Percentiles rank a stretch among this genome's conserved stretches.
These are phyloP conservation scores for Philonicus albiceps DNA, from an alignment of 2,888 invertebrate genomes.

Conservation along the genomic window DNA sequence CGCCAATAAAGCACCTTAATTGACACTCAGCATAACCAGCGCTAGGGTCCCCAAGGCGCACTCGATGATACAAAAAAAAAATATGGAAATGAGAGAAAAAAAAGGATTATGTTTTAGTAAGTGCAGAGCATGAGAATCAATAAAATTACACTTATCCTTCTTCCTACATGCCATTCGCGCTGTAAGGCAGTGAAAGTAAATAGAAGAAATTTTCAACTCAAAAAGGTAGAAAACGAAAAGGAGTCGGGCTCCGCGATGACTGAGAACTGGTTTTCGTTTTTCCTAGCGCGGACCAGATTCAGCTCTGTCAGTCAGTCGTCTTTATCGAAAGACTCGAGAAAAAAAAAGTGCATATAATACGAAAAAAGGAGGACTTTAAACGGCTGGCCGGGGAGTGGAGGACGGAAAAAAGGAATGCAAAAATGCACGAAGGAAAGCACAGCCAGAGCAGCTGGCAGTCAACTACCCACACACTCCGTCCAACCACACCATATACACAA, in stretches of 20 bases:
- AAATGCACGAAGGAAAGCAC: slow-evolving; percentile 23
- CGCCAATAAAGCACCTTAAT: not conserved
- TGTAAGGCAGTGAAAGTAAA: slow-evolving; percentile 19
- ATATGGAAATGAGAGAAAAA: not conserved
- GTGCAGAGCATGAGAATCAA: not conserved
- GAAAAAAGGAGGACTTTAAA: not conserved
- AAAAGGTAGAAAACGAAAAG: not conserved
- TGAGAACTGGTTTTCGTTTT: slow-evolving; percentile 5
- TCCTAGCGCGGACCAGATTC: not conserved
- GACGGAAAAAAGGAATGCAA: slow-evolving; percentile 14
- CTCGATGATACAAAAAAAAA: not conserved
- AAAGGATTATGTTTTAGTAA: not conserved
- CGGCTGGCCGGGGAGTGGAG: not conserved
- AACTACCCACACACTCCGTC: slow-evolving; percentile 19
- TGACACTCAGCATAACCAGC: not conserved
- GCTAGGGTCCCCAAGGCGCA: not conserved
- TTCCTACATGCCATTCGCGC: not conserved
- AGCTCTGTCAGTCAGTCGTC: not conserved
- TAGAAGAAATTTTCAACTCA: not conserved
- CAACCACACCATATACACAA: not conserved
- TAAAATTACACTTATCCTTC: slow-evolving; percentile 5
- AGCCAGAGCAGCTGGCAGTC: slow-evolving; percentile 17
- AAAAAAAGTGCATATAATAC: not conserved
- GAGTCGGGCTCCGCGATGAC: not conserved
- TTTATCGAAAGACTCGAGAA: not conserved